A percentile compares a stretch with the other conserved stretches of the same genome.
Conservation (phyloP, 2,113 vertebrate genomes). For the Recurvirostra avosetta region DNA sequence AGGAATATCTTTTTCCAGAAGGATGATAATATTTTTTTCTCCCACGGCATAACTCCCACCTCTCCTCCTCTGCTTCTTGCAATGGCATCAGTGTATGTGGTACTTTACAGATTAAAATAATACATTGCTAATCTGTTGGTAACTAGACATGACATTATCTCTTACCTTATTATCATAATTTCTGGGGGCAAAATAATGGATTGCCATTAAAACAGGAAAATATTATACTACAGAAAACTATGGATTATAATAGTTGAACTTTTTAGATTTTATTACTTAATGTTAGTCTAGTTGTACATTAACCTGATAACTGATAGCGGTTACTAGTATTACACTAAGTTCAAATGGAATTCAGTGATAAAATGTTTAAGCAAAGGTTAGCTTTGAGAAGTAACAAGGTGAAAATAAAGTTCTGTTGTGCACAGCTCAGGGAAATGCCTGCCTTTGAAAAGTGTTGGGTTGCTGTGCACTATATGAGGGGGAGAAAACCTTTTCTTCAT, state of each 20-base stretch:
- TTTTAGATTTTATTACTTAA: background rate
- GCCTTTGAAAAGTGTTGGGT: background rate
- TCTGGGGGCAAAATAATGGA: background rate
- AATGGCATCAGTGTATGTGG: background rate
- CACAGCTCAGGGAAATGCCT: background rate
- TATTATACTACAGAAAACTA: background rate
- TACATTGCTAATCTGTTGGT: background rate
- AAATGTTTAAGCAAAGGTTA: background rate
- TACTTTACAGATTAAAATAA: background rate
- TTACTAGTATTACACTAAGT: background rate
- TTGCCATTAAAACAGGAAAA: background rate
- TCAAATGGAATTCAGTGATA: background rate
- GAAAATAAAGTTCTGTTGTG: background rate
- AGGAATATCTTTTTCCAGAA: constrained; percentile 17
- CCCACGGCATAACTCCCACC: background rate
- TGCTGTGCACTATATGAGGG: background rate
- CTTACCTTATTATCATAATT: background rate
- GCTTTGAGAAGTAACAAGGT: background rate
- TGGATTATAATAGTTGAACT: background rate
- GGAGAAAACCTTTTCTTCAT: background rate
- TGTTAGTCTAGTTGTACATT: background rate
- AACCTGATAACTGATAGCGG: background rate
- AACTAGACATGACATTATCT: background rate
- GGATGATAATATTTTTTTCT: background rate
- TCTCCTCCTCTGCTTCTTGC: background rate